phyloP scores from a whole-genome alignment of 2,113 vertebrate genomes.

The Nesospiza acunhae region DNA sequence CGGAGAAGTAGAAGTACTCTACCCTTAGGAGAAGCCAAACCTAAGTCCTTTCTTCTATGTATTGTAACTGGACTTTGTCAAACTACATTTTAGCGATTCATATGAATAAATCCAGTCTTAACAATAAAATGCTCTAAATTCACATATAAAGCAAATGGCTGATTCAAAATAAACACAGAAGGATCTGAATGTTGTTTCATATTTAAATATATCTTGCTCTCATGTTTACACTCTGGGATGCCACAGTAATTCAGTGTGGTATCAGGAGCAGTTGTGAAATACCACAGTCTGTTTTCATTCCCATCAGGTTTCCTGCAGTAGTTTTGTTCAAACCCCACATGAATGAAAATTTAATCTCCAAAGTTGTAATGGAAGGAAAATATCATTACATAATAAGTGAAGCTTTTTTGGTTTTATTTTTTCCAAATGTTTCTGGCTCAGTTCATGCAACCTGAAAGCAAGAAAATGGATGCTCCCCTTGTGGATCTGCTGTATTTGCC shows the following conservation, averaged over 20 bases:
- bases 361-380: neutral
- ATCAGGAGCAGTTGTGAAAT: conserved; percentile 75
- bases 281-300: conserved; percentile 77
- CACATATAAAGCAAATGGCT: neutral
- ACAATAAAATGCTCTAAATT: neutral
- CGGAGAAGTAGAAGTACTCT: neutral
- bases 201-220: neutral
- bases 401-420: neutral
- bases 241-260: conserved; percentile 80
- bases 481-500: neutral
- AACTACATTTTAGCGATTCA: neutral
- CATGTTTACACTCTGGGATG: conserved; percentile 71
- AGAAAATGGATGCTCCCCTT: neutral
- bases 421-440: neutral
- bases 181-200: neutral
- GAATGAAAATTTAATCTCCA: neutral
- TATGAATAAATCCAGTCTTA: neutral
- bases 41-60: neutral
- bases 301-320: conserved; percentile 83
- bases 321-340: conserved; percentile 74
- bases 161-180: neutral
- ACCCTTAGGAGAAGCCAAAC: neutral
- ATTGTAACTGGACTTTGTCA: neutral
- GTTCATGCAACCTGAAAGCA: neutral
- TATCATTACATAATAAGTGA: neutral